Percentiles rank a stretch among this genome's conserved stretches.
Evolutionary conservation across 1,140 invertebrate species (phyloP).

Genomic region (Reticulitermes speratus): DNA sequence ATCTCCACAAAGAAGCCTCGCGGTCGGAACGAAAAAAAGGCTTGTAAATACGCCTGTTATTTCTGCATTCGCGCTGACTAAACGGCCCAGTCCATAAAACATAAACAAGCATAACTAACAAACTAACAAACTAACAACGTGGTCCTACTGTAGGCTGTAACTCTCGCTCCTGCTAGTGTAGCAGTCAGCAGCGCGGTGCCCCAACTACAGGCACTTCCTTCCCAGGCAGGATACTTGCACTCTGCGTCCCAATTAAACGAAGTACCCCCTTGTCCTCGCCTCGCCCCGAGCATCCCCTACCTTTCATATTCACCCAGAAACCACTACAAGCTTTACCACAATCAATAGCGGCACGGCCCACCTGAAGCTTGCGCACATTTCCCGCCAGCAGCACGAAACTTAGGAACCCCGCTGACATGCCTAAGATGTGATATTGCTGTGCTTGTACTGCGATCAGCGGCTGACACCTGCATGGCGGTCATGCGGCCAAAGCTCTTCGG

Average conservation of each 20-base stretch:
- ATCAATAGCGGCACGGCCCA: slow-evolving; percentile 12
- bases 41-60: too few relatives aligned
- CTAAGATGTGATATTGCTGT: not conserved
- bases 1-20: too few relatives aligned
- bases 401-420: not conserved
- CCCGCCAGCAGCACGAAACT: not conserved
- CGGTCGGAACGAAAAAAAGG: too few relatives aligned
- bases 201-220: not conserved
- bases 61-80: too few relatives aligned
- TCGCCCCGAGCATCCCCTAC: not conserved
- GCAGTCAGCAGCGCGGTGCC: not conserved
- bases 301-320: not conserved
- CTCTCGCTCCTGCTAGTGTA: too few relatives aligned
- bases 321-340: not conserved
- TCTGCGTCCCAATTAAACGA: not conserved
- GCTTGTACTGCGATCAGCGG: too few relatives aligned
- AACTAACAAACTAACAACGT: too few relatives aligned
- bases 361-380: slow-evolving; percentile 8
- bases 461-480: too few relatives aligned
- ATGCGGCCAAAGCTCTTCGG: too few relatives aligned
- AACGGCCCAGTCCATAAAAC: too few relatives aligned
- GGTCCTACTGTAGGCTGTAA: too few relatives aligned
- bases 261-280: not conserved
- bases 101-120: too few relatives aligned
- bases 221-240: not conserved